Evolutionary conservation across 2,888 invertebrate species (phyloP), one percentile per base, ranked within the genome.

Genomic region (Andricus curvator): DNA sequence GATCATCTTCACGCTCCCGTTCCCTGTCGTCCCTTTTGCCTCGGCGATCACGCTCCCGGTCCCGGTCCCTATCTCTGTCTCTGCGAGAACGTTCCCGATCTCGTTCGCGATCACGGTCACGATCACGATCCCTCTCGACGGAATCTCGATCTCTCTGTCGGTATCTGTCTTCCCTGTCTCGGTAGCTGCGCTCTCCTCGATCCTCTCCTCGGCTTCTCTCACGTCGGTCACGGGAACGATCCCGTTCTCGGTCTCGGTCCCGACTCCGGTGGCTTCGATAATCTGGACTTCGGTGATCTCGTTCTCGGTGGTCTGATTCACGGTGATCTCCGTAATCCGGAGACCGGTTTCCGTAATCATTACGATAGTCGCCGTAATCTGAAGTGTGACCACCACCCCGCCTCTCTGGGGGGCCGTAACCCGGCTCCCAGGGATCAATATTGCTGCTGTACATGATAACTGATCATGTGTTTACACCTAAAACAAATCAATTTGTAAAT

Each of bases 361-460:
- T 87, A 25, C 88, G 89, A 29, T 85, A 86, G 11, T 89, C 85
- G 25, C 89, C 90, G 51, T 90, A 91, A 22, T 91, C 91, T 0
- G 89, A 85, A 81, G 83, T 88, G 70, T 84, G 86, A 17, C 88
- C 88, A 29, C 83, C 77, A 48, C 48, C 20, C 65, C 90, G 84
- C 13, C 91, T 86, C 22, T 90, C 90, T 8, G 92, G 92, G 8
- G 92, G 92, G 6, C 90, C 92, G 56, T 90, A 92, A 29, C 92
- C 92, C 67, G 92, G 91, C 79, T 93, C 92, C 92, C 92, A 93
- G 0, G 92, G 92, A 79, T 92, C 92, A 78, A 92, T 92, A 74
- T 87, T 90, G 81, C 88, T 90, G 84, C 88, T 90, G 82, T 91
- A 91, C 91, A 92, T 92, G 33, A 81, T 86, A 64, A 8, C n/a